phyloP scores from a whole-genome alignment of 2,888 invertebrate species.

The Philopedon plagiatum region DNA sequence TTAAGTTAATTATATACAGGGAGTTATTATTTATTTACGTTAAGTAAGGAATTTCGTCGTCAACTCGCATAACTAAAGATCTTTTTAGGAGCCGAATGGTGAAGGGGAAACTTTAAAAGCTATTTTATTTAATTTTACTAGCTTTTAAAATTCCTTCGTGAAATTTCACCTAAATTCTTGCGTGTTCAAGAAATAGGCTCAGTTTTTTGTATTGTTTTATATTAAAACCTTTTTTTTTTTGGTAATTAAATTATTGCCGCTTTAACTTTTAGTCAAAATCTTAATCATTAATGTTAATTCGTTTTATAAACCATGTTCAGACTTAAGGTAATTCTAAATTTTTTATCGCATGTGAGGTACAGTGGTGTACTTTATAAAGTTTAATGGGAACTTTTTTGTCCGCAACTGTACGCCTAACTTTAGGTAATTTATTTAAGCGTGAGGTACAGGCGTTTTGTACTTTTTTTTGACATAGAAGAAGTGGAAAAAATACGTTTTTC shows the following conservation, averaged over 20 bases:
- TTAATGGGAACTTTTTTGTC: not conserved
- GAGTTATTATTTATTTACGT: slow-evolving; percentile 50
- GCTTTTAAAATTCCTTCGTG: slow-evolving; percentile 1
- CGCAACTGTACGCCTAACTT: not conserved
- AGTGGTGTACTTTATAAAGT: not conserved
- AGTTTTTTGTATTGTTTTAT: slow-evolving; percentile 47
- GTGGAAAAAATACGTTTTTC: slow-evolving; percentile 16
- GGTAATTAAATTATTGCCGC: slow-evolving; percentile 20
- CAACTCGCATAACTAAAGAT: slow-evolving; percentile 16
- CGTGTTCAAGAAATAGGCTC: slow-evolving; percentile 32
- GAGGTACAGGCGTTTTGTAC: slow-evolving; percentile 40
- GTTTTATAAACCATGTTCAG: not conserved
- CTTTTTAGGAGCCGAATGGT: not conserved
- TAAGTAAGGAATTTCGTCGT: slow-evolving; percentile 32
- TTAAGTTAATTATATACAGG: slow-evolving; percentile 40
- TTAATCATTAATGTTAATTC: not conserved
- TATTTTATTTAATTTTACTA: not conserved
- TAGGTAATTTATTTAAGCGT: slow-evolving; percentile 30
- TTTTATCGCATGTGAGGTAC: not conserved
- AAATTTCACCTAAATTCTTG: slow-evolving; percentile 28
- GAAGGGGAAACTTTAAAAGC: slow-evolving; percentile 17
- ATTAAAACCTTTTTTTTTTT: slow-evolving; percentile 48
- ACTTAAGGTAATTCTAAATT: not conserved
- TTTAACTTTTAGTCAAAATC: slow-evolving; percentile 9
- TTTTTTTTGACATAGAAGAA: slow-evolving; percentile 23